Evolutionary conservation across 2,797 vertebrate genomes (phyloP), one percentile per base, ranked within the genome.

Genomic region (Pangasius krempfi): DNA sequence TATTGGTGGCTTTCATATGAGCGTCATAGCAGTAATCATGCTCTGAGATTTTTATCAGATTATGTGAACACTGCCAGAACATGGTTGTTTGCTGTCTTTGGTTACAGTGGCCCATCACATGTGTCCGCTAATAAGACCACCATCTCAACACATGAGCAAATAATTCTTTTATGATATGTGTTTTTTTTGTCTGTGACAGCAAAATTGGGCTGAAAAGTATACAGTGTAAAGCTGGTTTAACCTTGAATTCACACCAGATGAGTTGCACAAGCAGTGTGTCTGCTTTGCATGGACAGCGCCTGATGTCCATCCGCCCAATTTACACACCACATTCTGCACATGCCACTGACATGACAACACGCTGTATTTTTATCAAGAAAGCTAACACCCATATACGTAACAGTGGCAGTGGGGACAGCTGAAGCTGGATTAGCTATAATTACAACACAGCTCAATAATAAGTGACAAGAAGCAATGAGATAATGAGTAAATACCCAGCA

Each of bases 151-250:
- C 56, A 40, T 40, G 33, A 81, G 16, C 56, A 40, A 62, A 44
- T 82, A 14, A 25, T 40, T 82, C 0, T 82, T 40, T 22, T 82
- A 40, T 44, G 22, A 27, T 62, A 12, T 82, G 22, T 62, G 54
- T 20, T 79, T 56, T 54, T 54, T 79, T 56, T 56, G 52, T 33
- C 52, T 30, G 16, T 79, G 76, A 79, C 76, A 79, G n/a, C 76
- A 79, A 33, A 22, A 56, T 10, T 0, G 14, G 47, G 47, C 50
- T 56, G 76, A 50, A 76, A n/a, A n/a, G 8, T n/a, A 27, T 76
- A 6, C 47, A 52, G 47, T 27, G 12, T 75, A 18, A 12, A 27
- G 44, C 72, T 78, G 78, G 4, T 18, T 80, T 58, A 80, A 80
- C 52, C 54, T 58, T 58, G 9, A 56, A 80, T 80, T 80, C 52